These are phyloP conservation scores for Stigmatopora argus DNA, from an alignment of 2,113 vertebrate genomes.

Conservation along the genomic window DNA sequence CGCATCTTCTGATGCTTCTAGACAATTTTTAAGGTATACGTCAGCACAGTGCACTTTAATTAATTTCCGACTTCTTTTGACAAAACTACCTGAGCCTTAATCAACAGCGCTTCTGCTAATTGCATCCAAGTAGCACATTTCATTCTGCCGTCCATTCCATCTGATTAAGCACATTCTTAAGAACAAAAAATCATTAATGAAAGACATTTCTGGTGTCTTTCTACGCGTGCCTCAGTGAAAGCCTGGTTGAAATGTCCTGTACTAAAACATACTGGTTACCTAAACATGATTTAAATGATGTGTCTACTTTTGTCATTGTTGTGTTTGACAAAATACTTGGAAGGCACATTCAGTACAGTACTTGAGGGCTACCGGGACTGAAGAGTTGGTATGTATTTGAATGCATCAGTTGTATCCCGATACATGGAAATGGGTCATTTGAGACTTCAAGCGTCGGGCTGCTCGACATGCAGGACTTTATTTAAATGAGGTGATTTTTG, in stretches of 20 bases:
- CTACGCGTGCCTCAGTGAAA: background rate
- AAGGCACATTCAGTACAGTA: conserved; percentile 70
- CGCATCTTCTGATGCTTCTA: background rate
- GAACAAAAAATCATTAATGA: background rate
- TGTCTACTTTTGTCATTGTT: background rate
- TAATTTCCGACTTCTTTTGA: background rate
- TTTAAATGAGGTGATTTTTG: conserved; percentile 39
- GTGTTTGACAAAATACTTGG: conserved; percentile 46
- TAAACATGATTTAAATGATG: conserved; percentile 6
- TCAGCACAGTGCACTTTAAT: background rate
- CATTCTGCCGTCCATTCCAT: background rate
- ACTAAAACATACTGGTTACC: background rate
- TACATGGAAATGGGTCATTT: conserved; percentile 28
- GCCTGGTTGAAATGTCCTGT: background rate
- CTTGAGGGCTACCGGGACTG: conserved; percentile 39
- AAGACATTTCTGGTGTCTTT: too few species aligned
- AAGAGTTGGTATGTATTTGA: conserved; percentile 29
- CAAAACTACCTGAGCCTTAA: background rate
- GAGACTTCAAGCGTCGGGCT: conserved; percentile 34
- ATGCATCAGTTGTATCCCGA: conserved; percentile 24
- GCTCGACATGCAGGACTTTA: conserved; percentile 11
- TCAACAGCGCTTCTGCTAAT: background rate
- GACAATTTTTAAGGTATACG: background rate
- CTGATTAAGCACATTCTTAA: background rate
- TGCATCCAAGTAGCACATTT: background rate